These are phyloP conservation scores for Chaetodon auriga DNA, from an alignment of 2,113 vertebrate species.

Conservation along the genomic window DNA sequence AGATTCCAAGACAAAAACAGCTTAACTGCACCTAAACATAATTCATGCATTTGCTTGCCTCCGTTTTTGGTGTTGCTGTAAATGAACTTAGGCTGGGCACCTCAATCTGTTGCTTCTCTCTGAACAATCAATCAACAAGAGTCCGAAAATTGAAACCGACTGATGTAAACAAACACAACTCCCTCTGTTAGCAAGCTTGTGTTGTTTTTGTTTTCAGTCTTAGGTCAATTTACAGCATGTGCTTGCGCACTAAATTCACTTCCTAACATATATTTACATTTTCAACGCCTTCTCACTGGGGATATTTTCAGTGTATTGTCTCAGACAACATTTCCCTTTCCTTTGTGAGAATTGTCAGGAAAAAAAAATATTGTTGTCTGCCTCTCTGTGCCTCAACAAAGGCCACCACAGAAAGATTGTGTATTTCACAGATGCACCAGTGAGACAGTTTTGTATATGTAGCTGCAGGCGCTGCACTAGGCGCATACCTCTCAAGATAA, in stretches of 20 bases:
- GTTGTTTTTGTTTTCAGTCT: not conserved
- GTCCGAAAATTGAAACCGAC: not conserved
- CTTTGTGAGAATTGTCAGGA: slow-evolving; percentile 3
- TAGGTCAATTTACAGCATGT: not conserved
- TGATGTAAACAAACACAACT: not conserved
- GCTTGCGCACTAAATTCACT: slow-evolving; percentile 8
- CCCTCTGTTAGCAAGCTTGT: not conserved
- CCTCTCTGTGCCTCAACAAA: slow-evolving; percentile 43
- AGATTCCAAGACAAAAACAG: slow-evolving; percentile 3
- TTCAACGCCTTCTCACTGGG: slow-evolving; percentile 1
- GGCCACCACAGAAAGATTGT: slow-evolving; percentile 19
- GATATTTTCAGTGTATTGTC: slow-evolving; percentile 8
- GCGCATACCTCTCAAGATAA: not conserved
- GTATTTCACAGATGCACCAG: slow-evolving; percentile 32
- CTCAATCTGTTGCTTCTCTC: not conserved
- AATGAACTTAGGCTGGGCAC: not conserved
- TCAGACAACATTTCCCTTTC: slow-evolving; percentile 15
- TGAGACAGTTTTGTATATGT: not conserved
- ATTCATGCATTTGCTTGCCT: not conserved
- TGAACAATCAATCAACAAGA: not conserved
- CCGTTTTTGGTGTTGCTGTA: not conserved
- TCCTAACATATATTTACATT: slow-evolving; percentile 37
- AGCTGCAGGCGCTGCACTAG: slow-evolving; percentile 1
- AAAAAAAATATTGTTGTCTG: slow-evolving; percentile 22
- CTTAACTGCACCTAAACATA: slow-evolving; percentile 10